phyloP scores from a whole-genome alignment of 2,113 vertebrate genomes.

The Falco punctatus region DNA sequence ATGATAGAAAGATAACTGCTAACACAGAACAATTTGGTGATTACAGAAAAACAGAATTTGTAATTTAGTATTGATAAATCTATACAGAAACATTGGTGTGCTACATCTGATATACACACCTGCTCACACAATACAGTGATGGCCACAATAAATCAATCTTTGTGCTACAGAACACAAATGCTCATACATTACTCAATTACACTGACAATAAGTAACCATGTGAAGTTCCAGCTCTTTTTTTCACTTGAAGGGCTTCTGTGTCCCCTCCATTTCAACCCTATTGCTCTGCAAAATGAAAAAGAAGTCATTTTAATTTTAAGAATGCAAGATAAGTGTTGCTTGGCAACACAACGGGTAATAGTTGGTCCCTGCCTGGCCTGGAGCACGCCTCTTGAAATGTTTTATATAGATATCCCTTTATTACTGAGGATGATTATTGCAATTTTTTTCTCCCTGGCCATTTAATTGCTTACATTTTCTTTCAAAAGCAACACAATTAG shows the following conservation, averaged over 20 bases:
- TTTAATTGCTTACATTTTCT: not conserved
- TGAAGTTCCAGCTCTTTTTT: not conserved
- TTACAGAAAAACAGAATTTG: not conserved
- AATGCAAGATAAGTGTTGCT: constrained; percentile 35
- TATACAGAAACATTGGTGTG: not conserved
- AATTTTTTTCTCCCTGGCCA: not conserved
- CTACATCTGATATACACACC: not conserved
- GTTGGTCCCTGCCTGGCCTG: not conserved
- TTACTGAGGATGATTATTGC: not conserved
- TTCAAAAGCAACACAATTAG: not conserved
- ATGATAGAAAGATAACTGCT: not conserved
- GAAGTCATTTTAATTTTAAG: constrained; percentile 23
- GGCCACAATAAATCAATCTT: not conserved
- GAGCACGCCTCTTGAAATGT: constrained; percentile 1
- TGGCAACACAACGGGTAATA: constrained; percentile 27
- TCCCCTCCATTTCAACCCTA: not conserved
- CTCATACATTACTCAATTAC: not conserved
- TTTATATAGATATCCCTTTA: not conserved
- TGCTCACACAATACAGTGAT: not conserved
- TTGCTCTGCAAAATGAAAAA: not conserved
- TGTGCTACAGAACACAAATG: not conserved
- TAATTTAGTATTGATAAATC: not conserved
- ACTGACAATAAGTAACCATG: not conserved
- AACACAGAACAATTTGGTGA: not conserved
- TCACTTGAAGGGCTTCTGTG: not conserved